phyloP scores from a whole-genome alignment of 1,140 invertebrate genomes.

The Pseudoatta argentina region DNA sequence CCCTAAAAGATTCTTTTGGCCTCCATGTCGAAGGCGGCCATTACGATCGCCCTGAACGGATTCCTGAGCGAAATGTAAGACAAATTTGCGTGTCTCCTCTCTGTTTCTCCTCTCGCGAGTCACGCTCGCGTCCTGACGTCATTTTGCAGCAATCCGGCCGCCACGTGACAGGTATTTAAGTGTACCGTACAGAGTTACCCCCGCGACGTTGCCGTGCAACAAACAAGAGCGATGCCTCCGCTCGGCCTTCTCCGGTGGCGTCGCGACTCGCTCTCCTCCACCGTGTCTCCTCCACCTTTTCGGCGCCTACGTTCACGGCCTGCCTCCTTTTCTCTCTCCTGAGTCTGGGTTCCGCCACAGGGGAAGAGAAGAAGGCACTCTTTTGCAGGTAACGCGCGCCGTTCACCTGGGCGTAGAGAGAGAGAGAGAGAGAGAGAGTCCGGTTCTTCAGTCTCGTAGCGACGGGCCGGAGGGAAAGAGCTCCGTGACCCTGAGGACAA shows the following conservation, averaged over 20 bases:
- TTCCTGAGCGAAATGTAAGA: not conserved
- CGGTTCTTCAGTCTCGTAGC: slow-evolving; percentile 82
- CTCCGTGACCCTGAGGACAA: slow-evolving; percentile 83
- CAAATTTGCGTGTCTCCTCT: not conserved
- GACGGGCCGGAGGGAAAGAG: slow-evolving; percentile 85
- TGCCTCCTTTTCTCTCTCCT: slow-evolving; percentile 1
- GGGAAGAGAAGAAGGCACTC: slow-evolving; percentile 49
- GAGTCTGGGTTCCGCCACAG: not conserved
- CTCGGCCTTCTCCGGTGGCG: slow-evolving; percentile 57
- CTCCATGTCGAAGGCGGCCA: not conserved
- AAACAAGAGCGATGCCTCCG: slow-evolving; percentile 50
- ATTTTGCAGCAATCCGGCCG: slow-evolving; percentile 45
- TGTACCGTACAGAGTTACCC: slow-evolving; percentile 44
- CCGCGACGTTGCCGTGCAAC: slow-evolving; percentile 22
- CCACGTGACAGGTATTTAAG: slow-evolving; percentile 61
- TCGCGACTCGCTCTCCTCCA: slow-evolving; percentile 22
- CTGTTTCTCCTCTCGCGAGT: not conserved
- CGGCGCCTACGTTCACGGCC: slow-evolving; percentile 71
- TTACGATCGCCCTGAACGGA: not conserved
- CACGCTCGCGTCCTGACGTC: slow-evolving; percentile 38
- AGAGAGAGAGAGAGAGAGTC: slow-evolving; percentile 76
- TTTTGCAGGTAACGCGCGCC: slow-evolving; percentile 79
- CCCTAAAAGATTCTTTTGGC: not conserved
- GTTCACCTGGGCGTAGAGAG: slow-evolving; percentile 77
- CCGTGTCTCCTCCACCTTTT: slow-evolving; percentile 68